A percentile compares a stretch with the other conserved stretches of the same genome.
These are phyloP conservation scores for Wasmannia auropunctata DNA, from an alignment of 1,140 invertebrate genomes.

Conservation along the genomic window DNA sequence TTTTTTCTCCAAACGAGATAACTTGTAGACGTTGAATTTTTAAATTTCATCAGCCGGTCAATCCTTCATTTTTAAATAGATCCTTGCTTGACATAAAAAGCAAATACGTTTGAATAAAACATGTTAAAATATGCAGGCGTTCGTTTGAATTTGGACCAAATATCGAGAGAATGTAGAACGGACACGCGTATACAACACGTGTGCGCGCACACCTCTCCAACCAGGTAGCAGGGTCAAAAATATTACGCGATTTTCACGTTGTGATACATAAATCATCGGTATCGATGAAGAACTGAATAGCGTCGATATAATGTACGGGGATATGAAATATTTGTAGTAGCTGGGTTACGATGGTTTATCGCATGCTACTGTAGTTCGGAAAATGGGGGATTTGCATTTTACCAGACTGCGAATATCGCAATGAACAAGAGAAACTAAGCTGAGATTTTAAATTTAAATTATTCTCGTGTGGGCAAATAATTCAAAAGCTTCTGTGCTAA, in stretches of 20 bases:
- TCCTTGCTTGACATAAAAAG: slow-evolving; percentile 17
- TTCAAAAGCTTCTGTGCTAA: background rate
- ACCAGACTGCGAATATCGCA: background rate
- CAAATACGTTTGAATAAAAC: slow-evolving; percentile 1
- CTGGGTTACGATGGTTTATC: slow-evolving; percentile 1
- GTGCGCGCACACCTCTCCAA: too few species aligned
- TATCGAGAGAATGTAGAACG: background rate
- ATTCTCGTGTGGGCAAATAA: background rate
- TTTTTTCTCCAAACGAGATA: background rate
- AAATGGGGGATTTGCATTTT: slow-evolving; percentile 20
- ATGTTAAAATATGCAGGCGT: background rate
- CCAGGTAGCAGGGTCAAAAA: background rate
- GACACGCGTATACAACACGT: background rate
- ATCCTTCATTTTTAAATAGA: background rate
- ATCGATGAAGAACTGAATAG: slow-evolving; percentile 22
- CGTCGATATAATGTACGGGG: background rate
- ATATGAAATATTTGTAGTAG: slow-evolving; percentile 17
- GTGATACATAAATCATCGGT: slow-evolving; percentile 35
- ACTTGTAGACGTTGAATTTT: background rate
- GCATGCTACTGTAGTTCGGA: background rate
- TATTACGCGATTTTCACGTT: slow-evolving; percentile 21
- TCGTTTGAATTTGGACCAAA: background rate
- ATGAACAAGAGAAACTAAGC: slow-evolving; percentile 1
- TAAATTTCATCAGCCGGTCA: slow-evolving; percentile 1
- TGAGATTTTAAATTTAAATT: slow-evolving; percentile 18